Evolutionary conservation across 1,140 invertebrate species (phyloP).

Genomic region (Callitettix versicolor): DNA sequence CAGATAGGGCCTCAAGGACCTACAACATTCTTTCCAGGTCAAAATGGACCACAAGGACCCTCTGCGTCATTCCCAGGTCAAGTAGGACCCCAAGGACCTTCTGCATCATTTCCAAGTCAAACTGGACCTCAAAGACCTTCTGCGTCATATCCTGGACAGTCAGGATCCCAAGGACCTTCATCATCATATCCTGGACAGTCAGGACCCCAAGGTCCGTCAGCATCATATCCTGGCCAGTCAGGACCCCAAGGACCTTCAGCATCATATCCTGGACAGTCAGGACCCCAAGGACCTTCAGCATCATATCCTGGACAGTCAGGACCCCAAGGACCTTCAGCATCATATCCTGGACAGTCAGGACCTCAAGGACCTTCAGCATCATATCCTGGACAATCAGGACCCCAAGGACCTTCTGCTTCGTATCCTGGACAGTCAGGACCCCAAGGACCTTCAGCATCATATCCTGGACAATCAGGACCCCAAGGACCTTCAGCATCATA

Average conservation of each 20-base stretch:
- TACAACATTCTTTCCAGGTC: conserved; percentile 23
- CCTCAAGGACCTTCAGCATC: conserved; percentile 23
- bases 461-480: conserved; percentile 23
- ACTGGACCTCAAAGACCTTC: conserved; percentile 25
- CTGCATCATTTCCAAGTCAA: conserved; percentile 21
- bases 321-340: conserved; percentile 15
- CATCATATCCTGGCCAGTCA: conserved; percentile 19
- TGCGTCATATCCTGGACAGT: conserved; percentile 22
- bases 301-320: conserved; percentile 13
- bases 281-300: conserved; percentile 20
- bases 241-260: conserved; percentile 24
- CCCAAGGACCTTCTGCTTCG: conserved; percentile 25
- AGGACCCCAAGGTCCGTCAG: conserved; percentile 21
- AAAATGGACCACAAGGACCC: conserved; percentile 21
- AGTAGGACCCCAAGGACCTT: conserved; percentile 29
- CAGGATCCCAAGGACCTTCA: conserved; percentile 21
- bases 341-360: conserved; percentile 17
- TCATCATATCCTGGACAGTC: conserved; percentile 13
- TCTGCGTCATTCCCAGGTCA: conserved; percentile 22
- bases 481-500: conserved; percentile 22
- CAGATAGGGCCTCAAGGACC: conserved; percentile 24
- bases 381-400: conserved; percentile 21
- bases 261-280: conserved; percentile 15
- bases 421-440: conserved; percentile 26
- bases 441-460: conserved; percentile 24